These are phyloP conservation scores for Monarcha castaneiventris DNA, from an alignment of 2,113 vertebrate genomes.

Conservation along the genomic window DNA sequence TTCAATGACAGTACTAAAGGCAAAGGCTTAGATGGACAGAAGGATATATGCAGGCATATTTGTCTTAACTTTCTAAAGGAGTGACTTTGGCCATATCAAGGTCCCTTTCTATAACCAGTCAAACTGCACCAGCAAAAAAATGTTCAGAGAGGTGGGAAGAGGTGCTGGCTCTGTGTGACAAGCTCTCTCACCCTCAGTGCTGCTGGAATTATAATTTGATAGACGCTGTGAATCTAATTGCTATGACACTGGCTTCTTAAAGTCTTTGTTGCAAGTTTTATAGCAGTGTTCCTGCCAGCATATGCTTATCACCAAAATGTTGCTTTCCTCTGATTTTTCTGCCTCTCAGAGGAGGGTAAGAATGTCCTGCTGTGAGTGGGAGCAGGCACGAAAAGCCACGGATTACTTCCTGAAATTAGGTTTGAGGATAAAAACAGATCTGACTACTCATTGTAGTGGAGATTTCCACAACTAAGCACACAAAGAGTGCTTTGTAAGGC, in stretches of 20 bases:
- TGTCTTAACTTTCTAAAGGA: background rate
- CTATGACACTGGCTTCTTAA: background rate
- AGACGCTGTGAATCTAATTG: background rate
- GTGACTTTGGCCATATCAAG: background rate
- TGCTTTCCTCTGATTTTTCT: constrained; percentile 23
- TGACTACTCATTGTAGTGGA: background rate
- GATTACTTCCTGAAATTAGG: constrained; percentile 14
- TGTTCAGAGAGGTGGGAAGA: background rate
- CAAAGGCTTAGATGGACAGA: background rate
- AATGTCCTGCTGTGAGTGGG: background rate
- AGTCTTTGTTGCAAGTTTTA: constrained; percentile 1
- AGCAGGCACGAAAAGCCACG: background rate
- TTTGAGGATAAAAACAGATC: background rate
- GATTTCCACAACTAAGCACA: background rate
- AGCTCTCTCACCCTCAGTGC: background rate
- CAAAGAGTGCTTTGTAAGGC: background rate
- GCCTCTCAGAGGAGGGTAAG: background rate
- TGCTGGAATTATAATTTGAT: background rate
- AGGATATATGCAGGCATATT: background rate
- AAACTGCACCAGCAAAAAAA: background rate
- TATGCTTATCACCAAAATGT: background rate
- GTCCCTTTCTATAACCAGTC: background rate
- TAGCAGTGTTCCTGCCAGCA: background rate
- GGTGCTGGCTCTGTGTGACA: background rate
- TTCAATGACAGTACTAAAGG: accelerated